Conservation (phyloP, 2,113 vertebrate genomes). For the Callaeas wilsoni region DNA sequence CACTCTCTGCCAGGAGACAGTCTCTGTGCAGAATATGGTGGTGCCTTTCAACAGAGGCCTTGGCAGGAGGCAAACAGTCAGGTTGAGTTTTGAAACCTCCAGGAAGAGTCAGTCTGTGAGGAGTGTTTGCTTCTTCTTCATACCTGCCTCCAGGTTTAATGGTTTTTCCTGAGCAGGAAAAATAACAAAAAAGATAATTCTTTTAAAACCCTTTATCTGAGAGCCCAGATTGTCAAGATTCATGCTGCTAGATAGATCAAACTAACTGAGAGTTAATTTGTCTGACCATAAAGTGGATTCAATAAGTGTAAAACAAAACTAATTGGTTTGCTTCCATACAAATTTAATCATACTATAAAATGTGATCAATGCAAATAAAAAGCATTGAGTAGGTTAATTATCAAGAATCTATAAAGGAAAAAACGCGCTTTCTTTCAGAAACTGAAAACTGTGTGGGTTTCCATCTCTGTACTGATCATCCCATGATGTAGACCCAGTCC, state of each 20-base stretch:
- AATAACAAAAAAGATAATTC: conserved; percentile 2
- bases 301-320: conserved; percentile 80
- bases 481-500: background rate
- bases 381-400: conserved; percentile 67
- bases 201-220: conserved; percentile 1
- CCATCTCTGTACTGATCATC: background rate
- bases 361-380: conserved; percentile 79
- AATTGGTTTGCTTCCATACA: conserved; percentile 78
- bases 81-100: background rate
- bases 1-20: background rate
- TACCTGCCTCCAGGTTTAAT: background rate
- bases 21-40: background rate
- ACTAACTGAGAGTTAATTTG: conserved; percentile 75
- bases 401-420: conserved; percentile 66
- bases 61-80: background rate
- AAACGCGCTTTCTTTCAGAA: background rate
- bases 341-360: conserved; percentile 82
- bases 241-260: conserved; percentile 69
- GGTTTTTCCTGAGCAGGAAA: background rate
- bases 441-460: background rate
- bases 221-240: conserved; percentile 39
- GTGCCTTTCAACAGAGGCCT: background rate
- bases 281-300: conserved; percentile 77
- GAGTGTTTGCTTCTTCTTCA: background rate
- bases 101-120: background rate